Percentiles rank a stretch among this genome's conserved stretches.
These are phyloP conservation scores for Lipotes vexillifer DNA, from an alignment of 2,113 vertebrate genomes.

Conservation along the genomic window DNA sequence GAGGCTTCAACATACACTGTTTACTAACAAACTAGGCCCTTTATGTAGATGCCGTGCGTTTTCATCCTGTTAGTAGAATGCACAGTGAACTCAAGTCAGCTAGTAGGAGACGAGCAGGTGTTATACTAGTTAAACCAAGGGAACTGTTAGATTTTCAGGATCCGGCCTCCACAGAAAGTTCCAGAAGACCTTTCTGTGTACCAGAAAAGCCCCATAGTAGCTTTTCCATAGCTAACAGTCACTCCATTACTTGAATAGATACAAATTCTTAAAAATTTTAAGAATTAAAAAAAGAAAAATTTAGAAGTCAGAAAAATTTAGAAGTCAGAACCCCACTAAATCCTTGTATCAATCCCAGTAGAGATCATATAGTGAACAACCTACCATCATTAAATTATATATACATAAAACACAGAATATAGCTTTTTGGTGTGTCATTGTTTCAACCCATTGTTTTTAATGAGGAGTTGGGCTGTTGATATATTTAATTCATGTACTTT, in stretches of 20 bases:
- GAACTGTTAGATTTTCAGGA: background rate
- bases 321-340: background rate
- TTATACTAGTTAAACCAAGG: background rate
- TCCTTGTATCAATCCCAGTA: background rate
- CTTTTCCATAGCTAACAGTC: background rate
- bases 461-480: background rate
- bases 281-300: background rate
- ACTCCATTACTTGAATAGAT: background rate
- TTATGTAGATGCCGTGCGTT: background rate
- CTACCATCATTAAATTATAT: background rate
- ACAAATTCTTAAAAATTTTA: too few relatives aligned
- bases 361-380: background rate
- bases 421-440: background rate
- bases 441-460: conserved; percentile 29
- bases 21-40: background rate
- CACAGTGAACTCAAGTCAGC: background rate
- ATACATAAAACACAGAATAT: background rate
- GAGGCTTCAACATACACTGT: accelerated
- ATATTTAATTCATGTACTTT: conserved; percentile 45
- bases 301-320: too few relatives aligned
- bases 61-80: background rate
- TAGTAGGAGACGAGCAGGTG: background rate
- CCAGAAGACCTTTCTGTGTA: background rate
- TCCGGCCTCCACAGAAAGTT: background rate
- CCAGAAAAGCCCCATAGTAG: background rate